Evolutionary conservation across 2,797 vertebrate species (phyloP).

Genomic region (Phataginus tricuspis): DNA sequence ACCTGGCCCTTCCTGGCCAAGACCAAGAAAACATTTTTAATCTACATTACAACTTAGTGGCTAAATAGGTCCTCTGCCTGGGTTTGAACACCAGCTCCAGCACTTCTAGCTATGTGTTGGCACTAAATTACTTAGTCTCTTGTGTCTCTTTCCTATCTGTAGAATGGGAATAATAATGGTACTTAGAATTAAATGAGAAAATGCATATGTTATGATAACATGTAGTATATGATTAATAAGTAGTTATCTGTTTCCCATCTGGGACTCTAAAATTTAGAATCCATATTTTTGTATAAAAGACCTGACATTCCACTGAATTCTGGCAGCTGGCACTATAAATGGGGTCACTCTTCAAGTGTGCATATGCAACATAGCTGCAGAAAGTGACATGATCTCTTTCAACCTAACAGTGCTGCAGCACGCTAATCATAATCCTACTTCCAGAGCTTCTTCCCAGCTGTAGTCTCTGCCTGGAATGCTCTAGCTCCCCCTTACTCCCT

Average conservation of each 20-base stretch:
- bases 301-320: not conserved
- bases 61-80: not conserved
- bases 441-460: not conserved
- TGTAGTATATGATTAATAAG: not conserved
- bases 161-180: not conserved
- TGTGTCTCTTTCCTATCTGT: not conserved
- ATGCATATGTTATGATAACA: not conserved
- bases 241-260: not conserved
- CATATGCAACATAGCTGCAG: not conserved
- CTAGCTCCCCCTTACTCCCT: not conserved
- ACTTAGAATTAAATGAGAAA: slow-evolving; percentile 20
- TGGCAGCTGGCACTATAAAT: not conserved
- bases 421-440: not conserved
- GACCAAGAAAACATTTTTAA: not conserved
- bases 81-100: not conserved
- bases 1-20: not conserved
- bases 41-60: not conserved
- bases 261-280: not conserved
- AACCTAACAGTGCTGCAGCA: not conserved
- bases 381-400: not conserved
- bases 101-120: not conserved
- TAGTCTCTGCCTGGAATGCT: not conserved
- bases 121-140: not conserved
- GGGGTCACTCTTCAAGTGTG: not conserved
- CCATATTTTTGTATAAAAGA: not conserved